Conservation (phyloP, 2,797 vertebrate genomes). For the Molossus molossus region DNA sequence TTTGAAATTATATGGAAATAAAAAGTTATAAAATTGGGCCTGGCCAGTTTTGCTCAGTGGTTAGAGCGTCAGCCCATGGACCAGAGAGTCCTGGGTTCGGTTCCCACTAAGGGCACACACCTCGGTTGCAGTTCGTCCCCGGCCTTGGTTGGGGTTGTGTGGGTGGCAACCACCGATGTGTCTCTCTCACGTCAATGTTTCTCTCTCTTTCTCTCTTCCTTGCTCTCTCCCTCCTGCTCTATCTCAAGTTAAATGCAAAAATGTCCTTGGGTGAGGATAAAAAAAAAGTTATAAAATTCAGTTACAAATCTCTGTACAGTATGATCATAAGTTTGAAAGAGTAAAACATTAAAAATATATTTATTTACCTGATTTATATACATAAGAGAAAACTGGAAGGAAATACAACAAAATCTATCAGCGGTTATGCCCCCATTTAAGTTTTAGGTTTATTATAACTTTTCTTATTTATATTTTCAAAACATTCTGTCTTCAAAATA, state of each 20-base stretch:
- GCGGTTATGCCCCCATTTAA: not conserved
- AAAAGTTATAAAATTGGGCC: not conserved
- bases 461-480: constrained; percentile 46
- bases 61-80: too few relatives aligned
- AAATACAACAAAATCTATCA: constrained; percentile 28
- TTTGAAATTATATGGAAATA: constrained; percentile 62
- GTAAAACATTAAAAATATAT: constrained; percentile 23
- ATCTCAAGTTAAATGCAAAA: too few relatives aligned
- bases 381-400: not conserved
- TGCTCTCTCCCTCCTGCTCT: too few relatives aligned
- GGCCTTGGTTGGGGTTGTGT: too few relatives aligned
- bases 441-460: constrained; percentile 10
- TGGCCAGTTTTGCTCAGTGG: too few relatives aligned
- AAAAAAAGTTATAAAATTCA: constrained; percentile 14
- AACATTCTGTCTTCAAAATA: constrained; percentile 28
- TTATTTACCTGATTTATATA: constrained; percentile 16
- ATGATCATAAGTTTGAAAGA: not conserved
- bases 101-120: too few relatives aligned
- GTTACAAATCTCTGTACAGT: not conserved
- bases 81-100: too few relatives aligned
- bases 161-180: too few relatives aligned
- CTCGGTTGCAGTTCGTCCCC: too few relatives aligned
- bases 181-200: too few relatives aligned
- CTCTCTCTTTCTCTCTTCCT: too few relatives aligned
- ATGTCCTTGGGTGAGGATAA: not conserved